Conservation (phyloP, 2,888 invertebrate genomes). For the Subacronicta megacephala region DNA sequence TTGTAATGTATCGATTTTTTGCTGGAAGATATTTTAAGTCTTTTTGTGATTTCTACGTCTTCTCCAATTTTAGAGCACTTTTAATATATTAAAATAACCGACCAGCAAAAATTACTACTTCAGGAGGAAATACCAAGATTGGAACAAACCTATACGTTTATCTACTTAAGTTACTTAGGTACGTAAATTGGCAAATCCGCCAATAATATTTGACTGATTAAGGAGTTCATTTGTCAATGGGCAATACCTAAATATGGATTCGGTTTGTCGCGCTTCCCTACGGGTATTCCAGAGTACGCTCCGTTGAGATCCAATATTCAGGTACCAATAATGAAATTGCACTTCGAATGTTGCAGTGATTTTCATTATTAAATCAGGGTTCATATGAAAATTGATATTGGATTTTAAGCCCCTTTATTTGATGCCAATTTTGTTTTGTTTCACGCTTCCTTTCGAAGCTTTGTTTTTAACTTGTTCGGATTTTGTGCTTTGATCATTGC, state of each 20-base stretch:
- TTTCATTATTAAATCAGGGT: constrained; percentile 83
- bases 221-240: constrained; percentile 32
- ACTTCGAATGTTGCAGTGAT: constrained; percentile 82
- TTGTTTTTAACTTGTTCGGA: constrained; percentile 22
- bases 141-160: too few relatives aligned
- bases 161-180: too few relatives aligned
- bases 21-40: too few relatives aligned
- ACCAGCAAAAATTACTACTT: too few relatives aligned
- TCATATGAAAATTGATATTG: constrained; percentile 67
- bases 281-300: constrained; percentile 75
- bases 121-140: too few relatives aligned
- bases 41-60: constrained; percentile 6
- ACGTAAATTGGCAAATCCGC: too few relatives aligned
- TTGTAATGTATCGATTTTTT: too few relatives aligned
- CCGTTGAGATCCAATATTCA: constrained; percentile 80
- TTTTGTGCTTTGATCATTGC: constrained; percentile 18
- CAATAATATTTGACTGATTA: constrained; percentile 14
- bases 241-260: constrained; percentile 75
- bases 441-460: constrained; percentile 19
- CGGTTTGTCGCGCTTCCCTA: constrained; percentile 73
- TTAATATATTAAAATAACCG: too few relatives aligned
- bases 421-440: constrained; percentile 40
- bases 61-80: too few relatives aligned
- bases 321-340: constrained; percentile 82
- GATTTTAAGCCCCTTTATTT: constrained; percentile 56